phyloP scores from a whole-genome alignment of 2,797 vertebrate genomes.

The Acestrorhynchus altus region DNA sequence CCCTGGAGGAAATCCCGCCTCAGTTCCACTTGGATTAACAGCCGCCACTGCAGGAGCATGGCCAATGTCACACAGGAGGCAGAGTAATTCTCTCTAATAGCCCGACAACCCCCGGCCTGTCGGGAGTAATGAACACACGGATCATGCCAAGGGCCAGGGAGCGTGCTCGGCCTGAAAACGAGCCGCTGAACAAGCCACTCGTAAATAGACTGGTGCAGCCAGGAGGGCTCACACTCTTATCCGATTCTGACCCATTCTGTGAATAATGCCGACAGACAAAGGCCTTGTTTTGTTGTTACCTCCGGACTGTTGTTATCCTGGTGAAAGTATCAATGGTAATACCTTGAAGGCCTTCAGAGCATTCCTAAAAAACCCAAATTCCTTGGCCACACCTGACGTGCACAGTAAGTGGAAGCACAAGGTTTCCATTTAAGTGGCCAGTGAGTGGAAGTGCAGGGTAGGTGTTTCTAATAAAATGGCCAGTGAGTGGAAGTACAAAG shows the following conservation, averaged over 20 bases:
- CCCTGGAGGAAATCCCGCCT: constrained; percentile 69
- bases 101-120: constrained; percentile 72
- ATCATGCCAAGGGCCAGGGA: constrained; percentile 65
- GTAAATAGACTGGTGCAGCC: neutral
- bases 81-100: constrained; percentile 74
- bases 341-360: too few species aligned
- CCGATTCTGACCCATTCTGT: neutral
- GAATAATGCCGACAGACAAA: neutral
- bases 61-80: constrained; percentile 72
- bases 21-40: constrained; percentile 70
- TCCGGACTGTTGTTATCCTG: neutral
- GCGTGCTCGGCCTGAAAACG: constrained; percentile 52
- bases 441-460: too few species aligned
- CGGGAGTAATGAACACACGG: constrained; percentile 79
- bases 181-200: neutral
- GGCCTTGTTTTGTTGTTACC: neutral
- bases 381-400: too few species aligned
- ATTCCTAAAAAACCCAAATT: too few species aligned
- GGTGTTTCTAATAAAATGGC: too few species aligned
- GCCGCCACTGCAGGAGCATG: constrained; percentile 61
- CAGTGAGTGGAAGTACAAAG: too few species aligned
- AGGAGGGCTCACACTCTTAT: neutral
- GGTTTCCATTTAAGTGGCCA: too few species aligned
- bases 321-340: neutral
- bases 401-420: too few species aligned